These are phyloP conservation scores for Lepus oiostolus DNA, from an alignment of 2,797 vertebrate species.

Conservation along the genomic window DNA sequence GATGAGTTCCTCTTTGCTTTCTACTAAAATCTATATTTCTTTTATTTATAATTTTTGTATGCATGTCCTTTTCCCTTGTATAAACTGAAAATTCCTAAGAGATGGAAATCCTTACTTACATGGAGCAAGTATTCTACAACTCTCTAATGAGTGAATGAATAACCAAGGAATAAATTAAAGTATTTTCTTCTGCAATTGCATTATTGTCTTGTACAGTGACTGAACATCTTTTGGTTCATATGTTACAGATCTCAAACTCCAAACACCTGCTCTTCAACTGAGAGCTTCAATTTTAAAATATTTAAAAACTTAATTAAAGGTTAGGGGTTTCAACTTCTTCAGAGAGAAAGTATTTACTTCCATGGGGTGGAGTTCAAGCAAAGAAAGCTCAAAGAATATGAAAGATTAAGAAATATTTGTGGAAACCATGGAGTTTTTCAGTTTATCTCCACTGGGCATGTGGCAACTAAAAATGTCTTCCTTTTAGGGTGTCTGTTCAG, in stretches of 20 bases:
- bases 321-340: background rate
- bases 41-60: conserved; percentile 10
- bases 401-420: background rate
- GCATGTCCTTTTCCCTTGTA: background rate
- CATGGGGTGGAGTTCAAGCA: background rate
- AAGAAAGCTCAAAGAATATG: background rate
- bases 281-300: background rate
- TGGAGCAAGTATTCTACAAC: accelerated
- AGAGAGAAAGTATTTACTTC: background rate
- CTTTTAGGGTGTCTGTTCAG: background rate
- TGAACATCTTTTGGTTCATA: background rate
- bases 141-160: background rate
- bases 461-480: background rate
- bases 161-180: background rate
- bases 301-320: background rate
- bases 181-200: background rate
- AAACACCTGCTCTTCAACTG: background rate
- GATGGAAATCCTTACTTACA: background rate
- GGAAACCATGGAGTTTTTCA: background rate
- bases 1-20: background rate
- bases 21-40: background rate
- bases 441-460: background rate
- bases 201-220: background rate
- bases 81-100: background rate
- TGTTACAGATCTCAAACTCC: background rate